These are phyloP conservation scores for Limanda limanda DNA, from an alignment of 2,113 vertebrate species.

Conservation along the genomic window DNA sequence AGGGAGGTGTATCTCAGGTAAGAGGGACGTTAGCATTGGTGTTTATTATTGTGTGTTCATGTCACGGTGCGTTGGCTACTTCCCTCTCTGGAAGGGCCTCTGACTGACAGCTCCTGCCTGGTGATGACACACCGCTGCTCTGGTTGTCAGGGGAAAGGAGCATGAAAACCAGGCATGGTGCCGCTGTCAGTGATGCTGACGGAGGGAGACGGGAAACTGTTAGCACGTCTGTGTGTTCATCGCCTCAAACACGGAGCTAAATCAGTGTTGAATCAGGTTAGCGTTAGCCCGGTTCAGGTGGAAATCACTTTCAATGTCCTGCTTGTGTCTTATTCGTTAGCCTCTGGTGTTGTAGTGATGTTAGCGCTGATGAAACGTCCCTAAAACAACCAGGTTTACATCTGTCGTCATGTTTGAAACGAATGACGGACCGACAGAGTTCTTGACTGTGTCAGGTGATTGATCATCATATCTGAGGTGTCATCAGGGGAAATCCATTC, in stretches of 20 bases:
- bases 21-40: conserved; percentile 1
- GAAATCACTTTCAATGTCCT: neutral
- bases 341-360: neutral
- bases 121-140: conserved; percentile 38
- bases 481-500: conserved; percentile 73
- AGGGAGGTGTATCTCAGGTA: conserved; percentile 58
- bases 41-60: conserved; percentile 34
- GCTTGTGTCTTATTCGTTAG: too few relatives aligned
- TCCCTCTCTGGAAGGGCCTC: conserved; percentile 56
- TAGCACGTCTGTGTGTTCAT: neutral
- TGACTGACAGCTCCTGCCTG: conserved; percentile 56
- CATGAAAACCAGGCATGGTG: neutral
- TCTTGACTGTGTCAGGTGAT: conserved; percentile 1
- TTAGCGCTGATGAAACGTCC: neutral
- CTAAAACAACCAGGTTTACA: neutral
- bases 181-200: neutral
- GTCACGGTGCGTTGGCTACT: conserved; percentile 46
- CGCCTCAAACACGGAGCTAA: neutral
- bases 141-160: conserved; percentile 34
- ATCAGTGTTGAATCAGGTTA: neutral
- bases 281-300: neutral
- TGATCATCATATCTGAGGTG: conserved; percentile 34
- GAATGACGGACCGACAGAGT: conserved; percentile 25
- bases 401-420: conserved; percentile 4
- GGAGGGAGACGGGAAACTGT: neutral